Evolutionary conservation across 2,888 invertebrate species (phyloP).

Genomic region (Strigamia crassipes): DNA sequence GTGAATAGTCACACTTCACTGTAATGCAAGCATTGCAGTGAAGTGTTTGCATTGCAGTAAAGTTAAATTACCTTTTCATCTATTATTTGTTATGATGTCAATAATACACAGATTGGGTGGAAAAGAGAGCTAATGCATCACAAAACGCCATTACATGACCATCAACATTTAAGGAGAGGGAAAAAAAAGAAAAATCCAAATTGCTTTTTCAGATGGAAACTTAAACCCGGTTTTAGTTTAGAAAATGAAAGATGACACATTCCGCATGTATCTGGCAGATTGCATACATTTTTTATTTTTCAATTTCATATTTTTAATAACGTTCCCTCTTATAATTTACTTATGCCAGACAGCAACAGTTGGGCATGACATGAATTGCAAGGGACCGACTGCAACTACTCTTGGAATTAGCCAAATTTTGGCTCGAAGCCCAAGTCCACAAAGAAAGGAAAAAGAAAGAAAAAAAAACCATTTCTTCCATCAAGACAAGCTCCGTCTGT

Average conservation of each 20-base stretch:
- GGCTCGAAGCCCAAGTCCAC: constrained; percentile 19
- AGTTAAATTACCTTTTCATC: no score
- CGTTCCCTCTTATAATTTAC: constrained; percentile 20
- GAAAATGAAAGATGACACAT: background rate
- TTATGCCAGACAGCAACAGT: constrained; percentile 19
- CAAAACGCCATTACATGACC: no score
- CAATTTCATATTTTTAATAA: constrained; percentile 15
- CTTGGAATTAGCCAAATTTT: constrained; percentile 35
- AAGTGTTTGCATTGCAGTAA: no score
- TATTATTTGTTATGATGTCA: no score
- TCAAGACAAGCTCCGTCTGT: constrained; percentile 22
- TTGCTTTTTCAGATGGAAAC: no score
- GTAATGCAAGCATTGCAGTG: no score
- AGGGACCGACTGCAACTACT: constrained; percentile 18
- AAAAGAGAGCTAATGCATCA: no score
- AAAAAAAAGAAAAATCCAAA: no score
- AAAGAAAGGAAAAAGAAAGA: background rate
- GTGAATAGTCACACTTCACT: no score
- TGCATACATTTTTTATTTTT: constrained; percentile 2
- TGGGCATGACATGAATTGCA: constrained; percentile 32
- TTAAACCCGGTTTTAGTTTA: no score
- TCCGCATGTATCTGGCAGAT: background rate
- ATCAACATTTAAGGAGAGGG: no score
- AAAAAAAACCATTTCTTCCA: background rate
- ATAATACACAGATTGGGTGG: no score